Base-by-base conservation (phyloP, 2,888 invertebrate species). In the Drosophila prostipennis region DNA sequence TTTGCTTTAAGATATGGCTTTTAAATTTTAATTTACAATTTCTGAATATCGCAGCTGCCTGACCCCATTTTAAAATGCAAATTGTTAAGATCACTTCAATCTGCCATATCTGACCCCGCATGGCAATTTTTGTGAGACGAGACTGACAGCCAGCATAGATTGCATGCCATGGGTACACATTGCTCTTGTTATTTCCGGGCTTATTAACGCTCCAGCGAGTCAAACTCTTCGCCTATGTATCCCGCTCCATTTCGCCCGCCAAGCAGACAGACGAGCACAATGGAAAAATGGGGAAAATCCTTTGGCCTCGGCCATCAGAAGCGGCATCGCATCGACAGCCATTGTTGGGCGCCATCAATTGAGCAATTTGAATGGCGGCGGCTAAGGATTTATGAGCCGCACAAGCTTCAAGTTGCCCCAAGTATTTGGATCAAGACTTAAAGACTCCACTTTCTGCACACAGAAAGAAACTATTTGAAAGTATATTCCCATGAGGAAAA, bases 191-290 rank as follows among this genome's bases (percentile, higher is more conserved):
- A 40, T 55, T 68, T 60, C 45, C 19, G 51, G 32, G 76, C 83
- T 82, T 82, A 85, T 82, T 82, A 82, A 80, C 72, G 83, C 78
- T 79, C 72, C 77, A 77, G 34, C 72, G 70, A 34, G 4, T n/a
- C n/a, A 8, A 45, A 8, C 45, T 45, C 46, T 45, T 43, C 14
- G 51, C 40, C 70, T 40, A 40, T 34, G 14, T 39, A 13, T 43
- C 34, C 42, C 34, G 37, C 32, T 34, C 34, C 52, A 36, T 26
- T 54, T 39, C 42, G 42, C 23, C 57, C 58, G 29, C 51, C 55
- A 54, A 40, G 36, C 46, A 70, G 65, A 76, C 59, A 48, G 49
- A 52, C 46, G 3, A 11, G 29, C 63, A 67, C 59, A 78, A 68
- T 68, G 60, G 63, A 29, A 36, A 51, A 57, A 48, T 39, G 56